Base-by-base conservation (phyloP, 2,113 vertebrate species). In the Alligator mississippiensis region DNA sequence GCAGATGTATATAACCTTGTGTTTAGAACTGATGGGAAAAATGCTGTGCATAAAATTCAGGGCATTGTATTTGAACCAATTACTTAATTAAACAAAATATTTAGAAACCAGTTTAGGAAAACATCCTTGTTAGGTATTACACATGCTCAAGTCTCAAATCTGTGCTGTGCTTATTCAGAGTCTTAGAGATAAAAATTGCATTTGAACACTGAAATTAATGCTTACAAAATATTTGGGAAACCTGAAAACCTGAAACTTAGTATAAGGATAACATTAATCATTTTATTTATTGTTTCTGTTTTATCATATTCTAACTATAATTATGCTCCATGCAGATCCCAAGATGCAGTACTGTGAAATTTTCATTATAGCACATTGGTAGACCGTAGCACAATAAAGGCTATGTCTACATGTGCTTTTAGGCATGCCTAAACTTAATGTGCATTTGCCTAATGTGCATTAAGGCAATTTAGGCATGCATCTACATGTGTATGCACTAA, bases 281-380 rank as follows among this genome's bases (percentile, higher is more conserved):
- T 47, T 47, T 47, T 47, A 47, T 47, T 47, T 47, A 14, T 13
- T 14, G 34, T 38, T 72, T 10, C 24, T 47, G 27, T 57, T 78
- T 14, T 62, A 4, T 1, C 14, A 25, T 72, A 72, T 47, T 74
- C 19, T 38, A 34, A 74, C 22, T 38, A 2, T 75, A n/a, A 28
- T n/a, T 22, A 3, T 59, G 21, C 72, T 54, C 59, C 19, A 5
- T 25, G 28, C 0, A 0, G 22, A 22, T 3, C 21, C 34, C 14
- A 3, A 14, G 15, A 11, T 13, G 14, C 17, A 17, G 63, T 28
- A 28, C 17, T 60, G 11, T 34, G 28, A 77, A 82, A 54, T 63
- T 34, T 22, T 85, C 10, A 19, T 25, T 25, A 4, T 82, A 17
- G 30, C n/a, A 18, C 25, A 27, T 82, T 30, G 85, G 80, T 72